These are phyloP conservation scores for Trachurus trachurus DNA, from an alignment of 2,797 vertebrate species.

Conservation along the genomic window DNA sequence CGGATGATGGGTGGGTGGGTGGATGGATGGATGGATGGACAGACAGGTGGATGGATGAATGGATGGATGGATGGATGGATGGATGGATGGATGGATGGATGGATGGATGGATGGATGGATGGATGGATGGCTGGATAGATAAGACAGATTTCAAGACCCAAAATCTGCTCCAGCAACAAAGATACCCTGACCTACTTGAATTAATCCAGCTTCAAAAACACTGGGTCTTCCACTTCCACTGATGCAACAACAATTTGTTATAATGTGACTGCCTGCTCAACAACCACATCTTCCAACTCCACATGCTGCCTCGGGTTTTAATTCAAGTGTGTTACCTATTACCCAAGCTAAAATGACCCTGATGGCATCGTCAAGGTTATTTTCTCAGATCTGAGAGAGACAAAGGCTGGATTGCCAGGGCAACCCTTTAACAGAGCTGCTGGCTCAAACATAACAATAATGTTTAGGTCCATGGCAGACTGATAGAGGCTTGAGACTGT, in stretches of 20 bases:
- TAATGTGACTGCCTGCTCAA: neutral
- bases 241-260: neutral
- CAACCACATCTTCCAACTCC: neutral
- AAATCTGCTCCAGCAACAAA: too few relatives aligned
- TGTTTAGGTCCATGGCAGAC: too few relatives aligned
- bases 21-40: too few relatives aligned
- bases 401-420: neutral
- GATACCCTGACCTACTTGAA: neutral
- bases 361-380: neutral
- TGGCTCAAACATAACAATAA: neutral
- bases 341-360: neutral
- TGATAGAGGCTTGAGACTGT: neutral
- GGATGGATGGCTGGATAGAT: too few relatives aligned
- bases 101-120: too few relatives aligned
- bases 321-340: neutral
- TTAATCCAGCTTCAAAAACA: neutral
- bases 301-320: neutral
- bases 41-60: too few relatives aligned
- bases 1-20: too few relatives aligned
- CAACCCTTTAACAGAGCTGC: neutral
- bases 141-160: too few relatives aligned
- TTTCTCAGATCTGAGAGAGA: neutral
- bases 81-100: too few relatives aligned
- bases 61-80: too few relatives aligned
- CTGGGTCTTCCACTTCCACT: neutral